These are phyloP conservation scores for Zalophus californianus DNA, from an alignment of 2,797 vertebrate genomes.

Conservation along the genomic window DNA sequence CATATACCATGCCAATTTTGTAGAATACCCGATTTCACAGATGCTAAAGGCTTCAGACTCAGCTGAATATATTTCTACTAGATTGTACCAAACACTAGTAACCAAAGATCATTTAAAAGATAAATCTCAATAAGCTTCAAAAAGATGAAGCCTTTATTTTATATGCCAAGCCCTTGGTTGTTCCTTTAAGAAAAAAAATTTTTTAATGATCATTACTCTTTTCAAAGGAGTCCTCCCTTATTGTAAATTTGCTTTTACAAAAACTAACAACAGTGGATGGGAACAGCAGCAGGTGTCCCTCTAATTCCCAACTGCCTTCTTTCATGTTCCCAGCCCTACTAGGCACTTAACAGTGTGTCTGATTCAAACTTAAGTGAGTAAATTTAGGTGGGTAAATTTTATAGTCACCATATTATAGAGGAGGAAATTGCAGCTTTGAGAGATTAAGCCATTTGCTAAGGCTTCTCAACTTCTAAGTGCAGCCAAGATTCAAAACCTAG, in stretches of 20 bases:
- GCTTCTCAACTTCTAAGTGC: not conserved
- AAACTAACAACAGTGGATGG: not conserved
- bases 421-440: constrained; percentile 41
- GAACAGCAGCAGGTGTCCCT: not conserved
- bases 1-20: not conserved
- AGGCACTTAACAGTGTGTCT: not conserved
- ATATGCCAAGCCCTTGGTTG: not conserved
- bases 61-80: not conserved
- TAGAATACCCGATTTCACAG: not conserved
- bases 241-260: not conserved
- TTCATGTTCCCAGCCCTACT: not conserved
- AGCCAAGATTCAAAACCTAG: constrained; percentile 22
- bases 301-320: not conserved
- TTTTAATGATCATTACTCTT: not conserved
- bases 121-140: not conserved
- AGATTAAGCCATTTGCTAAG: constrained; percentile 11
- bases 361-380: constrained; percentile 33
- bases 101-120: constrained; percentile 1
- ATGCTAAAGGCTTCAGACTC: not conserved
- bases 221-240: not conserved
- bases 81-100: constrained; percentile 13
- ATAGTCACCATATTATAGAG: not conserved
- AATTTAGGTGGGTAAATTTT: not conserved
- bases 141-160: not conserved
- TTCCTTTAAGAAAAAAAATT: not conserved